These are phyloP conservation scores for Allobates femoralis DNA, from an alignment of 2,797 vertebrate genomes.

Conservation along the genomic window DNA sequence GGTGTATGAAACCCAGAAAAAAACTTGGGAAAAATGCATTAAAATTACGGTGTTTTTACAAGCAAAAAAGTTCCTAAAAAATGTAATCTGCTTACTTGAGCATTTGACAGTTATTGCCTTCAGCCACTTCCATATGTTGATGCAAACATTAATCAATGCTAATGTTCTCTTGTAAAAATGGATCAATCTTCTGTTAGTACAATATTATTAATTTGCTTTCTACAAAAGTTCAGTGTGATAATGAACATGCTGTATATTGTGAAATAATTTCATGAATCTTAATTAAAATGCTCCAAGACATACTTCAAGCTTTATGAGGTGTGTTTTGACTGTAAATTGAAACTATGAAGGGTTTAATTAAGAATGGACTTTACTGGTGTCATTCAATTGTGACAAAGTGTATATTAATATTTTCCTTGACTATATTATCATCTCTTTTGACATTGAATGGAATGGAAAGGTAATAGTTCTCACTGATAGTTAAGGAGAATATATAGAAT, in stretches of 20 bases:
- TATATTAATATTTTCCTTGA: too few relatives aligned
- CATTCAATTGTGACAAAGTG: not conserved
- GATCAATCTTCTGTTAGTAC: not conserved
- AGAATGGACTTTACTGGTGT: not conserved
- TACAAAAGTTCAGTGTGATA: not conserved
- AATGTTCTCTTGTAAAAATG: not conserved
- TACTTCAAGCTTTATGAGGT: slow-evolving; percentile 3
- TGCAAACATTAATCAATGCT: too few relatives aligned
- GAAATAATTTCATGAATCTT: not conserved
- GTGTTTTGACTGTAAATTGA: slow-evolving; percentile 18
- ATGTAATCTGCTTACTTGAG: too few relatives aligned
- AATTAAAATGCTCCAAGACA: slow-evolving; percentile 30
- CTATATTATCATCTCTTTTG: too few relatives aligned
- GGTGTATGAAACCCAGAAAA: too few relatives aligned
- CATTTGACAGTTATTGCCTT: too few relatives aligned
- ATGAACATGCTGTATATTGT: not conserved
- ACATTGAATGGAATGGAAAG: too few relatives aligned
- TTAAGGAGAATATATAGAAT: too few relatives aligned
- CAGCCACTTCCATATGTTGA: not conserved
- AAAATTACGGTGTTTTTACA: too few relatives aligned
- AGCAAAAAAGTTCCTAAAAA: too few relatives aligned
- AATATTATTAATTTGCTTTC: not conserved
- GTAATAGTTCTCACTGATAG: too few relatives aligned
- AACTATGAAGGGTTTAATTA: slow-evolving; percentile 1
- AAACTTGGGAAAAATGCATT: too few relatives aligned